Conservation (phyloP, 2,113 vertebrate species). For the Callaeas wilsoni region DNA sequence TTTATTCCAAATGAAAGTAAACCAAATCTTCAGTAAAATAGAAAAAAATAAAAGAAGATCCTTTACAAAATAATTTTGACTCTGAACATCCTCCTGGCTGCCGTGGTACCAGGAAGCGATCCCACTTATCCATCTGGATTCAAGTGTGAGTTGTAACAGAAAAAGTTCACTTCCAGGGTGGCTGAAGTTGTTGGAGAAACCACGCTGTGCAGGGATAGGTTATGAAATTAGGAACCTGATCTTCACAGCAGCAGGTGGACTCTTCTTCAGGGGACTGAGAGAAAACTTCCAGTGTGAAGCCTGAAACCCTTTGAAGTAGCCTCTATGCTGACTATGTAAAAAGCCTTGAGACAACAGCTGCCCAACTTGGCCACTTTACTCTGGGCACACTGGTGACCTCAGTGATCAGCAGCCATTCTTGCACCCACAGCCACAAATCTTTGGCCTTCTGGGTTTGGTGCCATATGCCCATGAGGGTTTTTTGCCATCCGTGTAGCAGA, state of each 20-base stretch:
- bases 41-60: neutral
- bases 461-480: fast-evolving
- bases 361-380: neutral
- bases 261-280: neutral
- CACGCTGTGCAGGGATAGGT: neutral
- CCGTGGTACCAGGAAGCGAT: neutral
- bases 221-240: neutral
- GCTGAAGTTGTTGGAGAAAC: neutral
- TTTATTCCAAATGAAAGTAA: neutral
- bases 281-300: neutral
- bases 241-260: neutral
- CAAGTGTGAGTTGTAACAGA: neutral
- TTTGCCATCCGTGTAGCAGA: neutral
- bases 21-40: neutral
- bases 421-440: neutral
- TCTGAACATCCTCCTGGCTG: neutral
- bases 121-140: neutral
- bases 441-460: neutral
- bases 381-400: neutral
- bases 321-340: fast-evolving
- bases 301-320: neutral
- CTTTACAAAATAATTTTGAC: neutral
- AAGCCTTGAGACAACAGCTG: neutral
- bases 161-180: neutral
- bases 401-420: neutral